Base-by-base conservation (phyloP, 2,888 invertebrate species). In the Stictocephala bisonia region DNA sequence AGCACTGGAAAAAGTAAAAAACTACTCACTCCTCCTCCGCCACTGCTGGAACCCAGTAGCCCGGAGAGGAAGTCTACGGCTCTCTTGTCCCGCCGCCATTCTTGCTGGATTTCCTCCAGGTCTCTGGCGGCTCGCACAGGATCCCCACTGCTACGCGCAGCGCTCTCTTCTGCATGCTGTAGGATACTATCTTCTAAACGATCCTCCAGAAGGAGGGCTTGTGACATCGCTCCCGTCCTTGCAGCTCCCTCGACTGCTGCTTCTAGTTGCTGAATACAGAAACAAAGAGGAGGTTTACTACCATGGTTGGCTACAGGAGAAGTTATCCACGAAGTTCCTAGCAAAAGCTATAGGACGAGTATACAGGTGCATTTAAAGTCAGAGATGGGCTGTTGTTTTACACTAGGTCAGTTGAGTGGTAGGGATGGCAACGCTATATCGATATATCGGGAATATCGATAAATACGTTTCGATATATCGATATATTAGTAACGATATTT, bases 31-130 rank as follows among this genome's bases (percentile, higher is more conserved):
- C 26, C 58, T n/a, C 58, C 71, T 2, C 72, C 71, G 13, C 78
- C 79, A 48, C 80, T 80, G 73, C 80, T 81, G 22, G 78, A 77
- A 6, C 81, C 80, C 7, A 81, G 73, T 11, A 81, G 68, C n/a
- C 79, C 77, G 29, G 80, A 77, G 24, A 81, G 72, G 18, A 79
- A 71, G 29, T 79, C 77, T 4, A 81, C 77, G 0, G 80, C 79
- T 40, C 81, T 75, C 73, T 79, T 80, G 76, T 79, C 78, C 15
- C 81, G 73, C 29, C 77, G 75, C 60, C 79, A 75, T 64, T 78
- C 71, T 26, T 75, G 71, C 51, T 76, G 77, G 7, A 80, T 75
- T 71, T 78, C 77, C 71, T 79, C 77, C n/a, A n/a, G n/a, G 9
- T 72, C 77, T 70, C 78, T 74, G 58, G 79, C 78, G n/a, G 77